phyloP scores from a whole-genome alignment of 2,113 vertebrate genomes.

The Bubo bubo region DNA sequence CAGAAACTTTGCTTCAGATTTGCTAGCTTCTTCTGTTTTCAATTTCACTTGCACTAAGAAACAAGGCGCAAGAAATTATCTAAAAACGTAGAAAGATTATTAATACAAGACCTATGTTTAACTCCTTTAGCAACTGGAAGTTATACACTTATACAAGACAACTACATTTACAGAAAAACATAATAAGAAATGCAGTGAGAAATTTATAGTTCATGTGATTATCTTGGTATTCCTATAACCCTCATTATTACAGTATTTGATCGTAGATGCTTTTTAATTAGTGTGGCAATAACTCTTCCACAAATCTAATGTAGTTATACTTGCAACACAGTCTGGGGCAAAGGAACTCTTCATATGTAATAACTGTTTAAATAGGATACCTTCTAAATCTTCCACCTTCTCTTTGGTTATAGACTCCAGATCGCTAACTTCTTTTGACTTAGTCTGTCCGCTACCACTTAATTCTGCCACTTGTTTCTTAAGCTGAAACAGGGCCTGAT shows the following conservation, averaged over 20 bases:
- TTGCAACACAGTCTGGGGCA: background rate
- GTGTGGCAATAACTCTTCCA: background rate
- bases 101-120: background rate
- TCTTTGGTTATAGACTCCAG: constrained; percentile 50
- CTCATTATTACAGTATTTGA: background rate
- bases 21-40: constrained; percentile 85
- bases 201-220: background rate
- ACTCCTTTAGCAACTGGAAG: background rate
- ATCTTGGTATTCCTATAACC: background rate
- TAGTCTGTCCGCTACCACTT: background rate
- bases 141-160: background rate
- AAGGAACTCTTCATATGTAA: background rate
- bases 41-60: constrained; percentile 80
- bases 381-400: constrained; percentile 82
- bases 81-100: background rate
- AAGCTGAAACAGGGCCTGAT: constrained; percentile 67
- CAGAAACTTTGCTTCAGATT: constrained; percentile 89
- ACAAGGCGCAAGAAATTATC: background rate
- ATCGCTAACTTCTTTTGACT: background rate
- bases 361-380: constrained; percentile 48
- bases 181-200: background rate
- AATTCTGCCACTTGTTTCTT: constrained; percentile 75
- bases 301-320: background rate
- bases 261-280: background rate
- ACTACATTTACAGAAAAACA: background rate